Conservation (phyloP, 1,140 invertebrate species). For the Formica exsecta region DNA sequence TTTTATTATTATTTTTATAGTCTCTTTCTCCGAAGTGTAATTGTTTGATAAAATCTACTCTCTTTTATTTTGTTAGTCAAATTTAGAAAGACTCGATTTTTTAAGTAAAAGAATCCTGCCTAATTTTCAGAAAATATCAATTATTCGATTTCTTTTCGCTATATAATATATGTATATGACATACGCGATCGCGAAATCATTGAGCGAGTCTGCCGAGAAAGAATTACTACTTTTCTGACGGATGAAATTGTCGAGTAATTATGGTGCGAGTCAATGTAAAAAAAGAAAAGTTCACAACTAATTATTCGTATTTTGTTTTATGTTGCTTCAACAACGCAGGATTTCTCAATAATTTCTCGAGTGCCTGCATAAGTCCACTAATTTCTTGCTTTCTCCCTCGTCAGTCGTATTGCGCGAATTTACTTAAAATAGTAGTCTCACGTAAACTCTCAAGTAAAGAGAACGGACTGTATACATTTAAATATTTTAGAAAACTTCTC, state of each 20-base stretch:
- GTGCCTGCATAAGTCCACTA: not conserved
- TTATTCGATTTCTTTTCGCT: not conserved
- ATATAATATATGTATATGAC: not conserved
- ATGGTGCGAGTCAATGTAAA: too few species aligned
- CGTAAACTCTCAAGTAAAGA: not conserved
- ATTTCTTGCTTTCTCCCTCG: not conserved
- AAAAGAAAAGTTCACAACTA: conserved; percentile 6
- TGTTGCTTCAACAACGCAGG: not conserved
- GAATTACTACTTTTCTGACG: conserved; percentile 46
- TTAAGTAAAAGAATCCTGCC: too few species aligned
- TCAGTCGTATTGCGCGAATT: not conserved
- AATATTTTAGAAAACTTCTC: not conserved
- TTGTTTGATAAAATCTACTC: not conserved
- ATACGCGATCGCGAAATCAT: not conserved
- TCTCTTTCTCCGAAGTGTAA: not conserved
- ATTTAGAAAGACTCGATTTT: not conserved
- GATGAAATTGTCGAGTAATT: conserved; percentile 47
- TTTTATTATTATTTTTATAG: not conserved
- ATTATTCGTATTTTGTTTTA: conserved; percentile 14
- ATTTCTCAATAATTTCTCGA: conserved; percentile 43
- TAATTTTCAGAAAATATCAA: not conserved
- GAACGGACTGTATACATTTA: not conserved
- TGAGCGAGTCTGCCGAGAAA: conserved; percentile 16
- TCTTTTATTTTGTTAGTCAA: not conserved
- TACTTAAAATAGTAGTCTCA: not conserved